Evolutionary conservation across 2,888 invertebrate species (phyloP), one percentile per base, ranked within the genome.

Genomic region (Noctua comes): DNA sequence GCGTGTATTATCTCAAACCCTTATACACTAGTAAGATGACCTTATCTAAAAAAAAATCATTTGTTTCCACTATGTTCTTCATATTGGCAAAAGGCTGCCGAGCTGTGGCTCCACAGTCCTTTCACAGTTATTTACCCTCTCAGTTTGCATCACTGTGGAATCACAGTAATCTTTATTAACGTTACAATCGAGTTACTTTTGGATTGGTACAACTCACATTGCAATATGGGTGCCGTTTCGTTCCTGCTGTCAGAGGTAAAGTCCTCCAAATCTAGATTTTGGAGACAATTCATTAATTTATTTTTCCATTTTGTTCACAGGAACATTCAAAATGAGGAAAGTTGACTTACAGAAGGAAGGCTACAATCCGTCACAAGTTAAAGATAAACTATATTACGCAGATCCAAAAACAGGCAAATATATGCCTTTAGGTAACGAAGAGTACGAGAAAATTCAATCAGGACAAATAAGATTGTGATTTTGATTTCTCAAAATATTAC

Each of bases 321-420:
- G 99, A 79, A 99, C 99, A 11, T 99, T 98, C 95, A 99, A 99
- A 96, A 96, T 99, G 94, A 98, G 98, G 94, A 99, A 99, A 95
- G 98, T 98, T 18, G 99, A 99, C 93, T 97, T 99, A 66, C 98
- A 99, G 93, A 98, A 98, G 82, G 99, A 99, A 90, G 99, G 99
- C 18, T 99, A 98, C 93, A 97, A 99, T 93, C 98, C 98, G 1
- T 95, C 96, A 24, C 92, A 96, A 79, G 97, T 98, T 72, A 97
- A 97, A 85, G 99, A 99, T 93, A 97, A 97, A 90, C 91, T 99
- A 57, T 99, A 97, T 96, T 99, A 98, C 93, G 96, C 98, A 91
- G 98, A 98, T 88, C 91, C 97, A 5, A 97, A 97, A 91, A 93
- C 95, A 68, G 98, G 98, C 64, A 97, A 97, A 89, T 99, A 99